These are phyloP conservation scores for Tympanoctomys barrerae DNA, from an alignment of 2,797 vertebrate genomes.

Conservation along the genomic window DNA sequence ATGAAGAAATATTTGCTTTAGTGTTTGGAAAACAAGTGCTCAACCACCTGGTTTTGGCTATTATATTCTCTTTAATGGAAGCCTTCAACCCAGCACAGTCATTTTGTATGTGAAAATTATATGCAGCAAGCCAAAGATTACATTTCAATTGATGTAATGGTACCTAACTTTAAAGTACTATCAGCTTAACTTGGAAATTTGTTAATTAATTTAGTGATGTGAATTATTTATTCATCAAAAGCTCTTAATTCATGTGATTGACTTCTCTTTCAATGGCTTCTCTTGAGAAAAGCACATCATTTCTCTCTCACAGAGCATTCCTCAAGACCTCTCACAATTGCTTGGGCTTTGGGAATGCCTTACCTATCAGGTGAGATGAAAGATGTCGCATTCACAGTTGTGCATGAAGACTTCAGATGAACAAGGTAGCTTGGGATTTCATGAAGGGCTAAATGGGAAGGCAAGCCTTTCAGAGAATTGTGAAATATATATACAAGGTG, in stretches of 20 bases:
- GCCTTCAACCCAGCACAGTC: slow-evolving; percentile 42
- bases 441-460: slow-evolving; percentile 74
- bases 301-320: slow-evolving; percentile 76
- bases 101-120: slow-evolving; percentile 75
- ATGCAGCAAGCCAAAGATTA: slow-evolving; percentile 69
- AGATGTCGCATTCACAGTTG: slow-evolving; percentile 42
- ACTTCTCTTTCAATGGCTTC: slow-evolving; percentile 83
- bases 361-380: slow-evolving; percentile 73
- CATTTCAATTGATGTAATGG: background rate
- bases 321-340: slow-evolving; percentile 67
- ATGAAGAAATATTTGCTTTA: slow-evolving; percentile 85
- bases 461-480: slow-evolving; percentile 73
- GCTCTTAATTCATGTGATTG: slow-evolving; percentile 89
- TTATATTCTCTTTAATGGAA: slow-evolving; percentile 56
- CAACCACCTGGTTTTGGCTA: slow-evolving; percentile 66
- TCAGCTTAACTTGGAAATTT: slow-evolving; percentile 80
- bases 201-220: slow-evolving; percentile 89
- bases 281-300: slow-evolving; percentile 80
- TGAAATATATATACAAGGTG: slow-evolving; percentile 71
- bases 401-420: slow-evolving; percentile 62
- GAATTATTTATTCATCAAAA: slow-evolving; percentile 92
- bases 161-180: slow-evolving; percentile 61
- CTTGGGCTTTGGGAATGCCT: slow-evolving; percentile 76
- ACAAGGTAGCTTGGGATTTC: slow-evolving; percentile 75
- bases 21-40: slow-evolving; percentile 57